A percentile compares a stretch with the other conserved stretches of the same genome.
Conservation (phyloP, 2,797 vertebrate genomes). For the Nyctibius grandis region DNA sequence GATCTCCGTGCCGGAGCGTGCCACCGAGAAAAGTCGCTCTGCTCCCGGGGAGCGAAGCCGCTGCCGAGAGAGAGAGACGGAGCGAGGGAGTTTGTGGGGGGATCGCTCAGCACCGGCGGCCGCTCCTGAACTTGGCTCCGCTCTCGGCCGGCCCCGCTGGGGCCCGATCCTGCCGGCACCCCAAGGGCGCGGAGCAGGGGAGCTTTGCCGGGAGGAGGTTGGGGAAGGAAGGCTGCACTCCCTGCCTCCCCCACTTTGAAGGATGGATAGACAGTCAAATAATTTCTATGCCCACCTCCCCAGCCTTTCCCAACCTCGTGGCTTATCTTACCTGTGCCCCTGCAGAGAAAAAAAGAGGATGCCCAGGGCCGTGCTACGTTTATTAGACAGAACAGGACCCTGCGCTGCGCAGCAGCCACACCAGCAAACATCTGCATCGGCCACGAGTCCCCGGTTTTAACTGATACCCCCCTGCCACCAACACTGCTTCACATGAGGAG, state of each 20-base stretch:
- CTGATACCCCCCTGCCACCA: conserved; percentile 31
- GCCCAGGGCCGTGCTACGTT: background rate
- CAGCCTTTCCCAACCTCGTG: background rate
- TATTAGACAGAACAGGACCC: background rate
- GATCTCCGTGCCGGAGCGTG: background rate
- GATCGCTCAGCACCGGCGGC: background rate
- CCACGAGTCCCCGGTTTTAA: conserved; percentile 33
- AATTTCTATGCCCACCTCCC: background rate
- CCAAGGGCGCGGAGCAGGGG: background rate
- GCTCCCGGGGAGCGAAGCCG: conserved; percentile 39
- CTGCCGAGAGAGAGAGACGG: background rate
- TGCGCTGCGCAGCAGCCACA: background rate
- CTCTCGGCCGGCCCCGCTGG: background rate
- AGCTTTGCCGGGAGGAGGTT: background rate
- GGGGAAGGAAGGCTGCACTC: background rate
- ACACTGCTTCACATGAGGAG: conserved; percentile 37
- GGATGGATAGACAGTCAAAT: background rate
- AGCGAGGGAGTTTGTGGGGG: background rate
- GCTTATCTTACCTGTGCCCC: background rate
- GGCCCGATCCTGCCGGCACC: background rate
- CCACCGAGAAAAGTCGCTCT: background rate
- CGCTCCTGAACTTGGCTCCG: background rate
- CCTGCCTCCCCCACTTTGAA: background rate
- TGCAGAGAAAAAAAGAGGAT: background rate
- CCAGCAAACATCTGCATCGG: conserved; percentile 47